Conservation (phyloP, 2,888 invertebrate species). For the Didymodactylos carnosus region DNA sequence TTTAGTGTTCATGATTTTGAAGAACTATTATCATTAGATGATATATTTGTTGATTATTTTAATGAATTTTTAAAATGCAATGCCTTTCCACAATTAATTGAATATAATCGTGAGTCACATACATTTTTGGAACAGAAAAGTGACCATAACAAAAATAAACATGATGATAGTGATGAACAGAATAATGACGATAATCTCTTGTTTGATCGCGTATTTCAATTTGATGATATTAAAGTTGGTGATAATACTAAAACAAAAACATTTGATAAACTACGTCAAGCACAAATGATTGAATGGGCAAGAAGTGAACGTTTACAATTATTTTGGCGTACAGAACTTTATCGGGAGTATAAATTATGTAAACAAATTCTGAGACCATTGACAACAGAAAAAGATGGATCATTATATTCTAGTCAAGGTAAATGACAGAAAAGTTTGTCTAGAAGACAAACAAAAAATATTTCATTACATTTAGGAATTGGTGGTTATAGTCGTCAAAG, state of each 20-base stretch:
- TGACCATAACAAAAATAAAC: not conserved
- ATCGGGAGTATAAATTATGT: slow-evolving; percentile 32
- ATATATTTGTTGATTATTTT: slow-evolving; percentile 33
- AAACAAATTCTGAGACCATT: slow-evolving; percentile 29
- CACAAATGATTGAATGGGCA: slow-evolving; percentile 23
- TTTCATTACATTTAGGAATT: not conserved
- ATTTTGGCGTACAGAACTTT: slow-evolving; percentile 23
- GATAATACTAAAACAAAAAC: slow-evolving; percentile 22
- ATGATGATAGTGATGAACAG: not conserved
- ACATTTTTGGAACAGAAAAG: not conserved
- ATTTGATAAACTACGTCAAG: slow-evolving; percentile 20
- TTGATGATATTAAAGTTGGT: slow-evolving; percentile 22
- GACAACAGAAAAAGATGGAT: slow-evolving; percentile 14
- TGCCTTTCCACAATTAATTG: not conserved
- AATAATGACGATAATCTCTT: not conserved
- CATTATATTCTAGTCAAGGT: slow-evolving; percentile 8
- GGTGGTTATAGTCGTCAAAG: no score
- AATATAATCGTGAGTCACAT: not conserved
- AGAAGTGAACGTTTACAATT: slow-evolving; percentile 27
- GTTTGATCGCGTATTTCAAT: slow-evolving; percentile 16
- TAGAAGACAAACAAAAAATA: not conserved
- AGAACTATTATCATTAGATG: slow-evolving; percentile 33
- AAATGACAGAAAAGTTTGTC: slow-evolving; percentile 1
- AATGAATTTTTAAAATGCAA: slow-evolving; percentile 26
- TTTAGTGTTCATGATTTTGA: slow-evolving; percentile 30